Conservation (phyloP, 2,888 invertebrate genomes). For the Clunio marinus region DNA sequence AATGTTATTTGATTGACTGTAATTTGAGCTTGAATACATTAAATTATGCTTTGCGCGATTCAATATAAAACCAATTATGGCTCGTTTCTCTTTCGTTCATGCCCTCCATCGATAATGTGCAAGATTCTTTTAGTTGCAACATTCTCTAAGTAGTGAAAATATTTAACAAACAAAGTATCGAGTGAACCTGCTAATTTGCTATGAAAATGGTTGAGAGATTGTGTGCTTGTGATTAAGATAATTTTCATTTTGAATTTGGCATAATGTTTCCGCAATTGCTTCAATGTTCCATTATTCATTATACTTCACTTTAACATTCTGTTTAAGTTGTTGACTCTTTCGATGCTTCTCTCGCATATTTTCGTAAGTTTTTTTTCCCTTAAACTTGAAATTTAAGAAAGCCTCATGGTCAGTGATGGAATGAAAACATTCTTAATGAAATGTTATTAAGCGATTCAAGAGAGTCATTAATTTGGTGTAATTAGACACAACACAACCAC, state of each 20-base stretch:
- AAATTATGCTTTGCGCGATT: slow-evolving; percentile 39
- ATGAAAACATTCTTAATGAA: slow-evolving; percentile 31
- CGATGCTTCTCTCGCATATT: neutral
- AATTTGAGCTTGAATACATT: slow-evolving; percentile 38
- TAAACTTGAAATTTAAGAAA: neutral
- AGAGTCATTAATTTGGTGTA: slow-evolving; percentile 37
- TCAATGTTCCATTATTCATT: neutral
- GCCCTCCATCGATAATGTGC: slow-evolving; percentile 15
- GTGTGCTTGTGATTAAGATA: slow-evolving; percentile 35
- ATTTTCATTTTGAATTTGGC: slow-evolving; percentile 30
- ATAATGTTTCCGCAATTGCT: slow-evolving; percentile 16
- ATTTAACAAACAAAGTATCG: slow-evolving; percentile 38
- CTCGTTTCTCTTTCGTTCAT: slow-evolving; percentile 21
- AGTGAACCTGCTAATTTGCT: slow-evolving; percentile 38
- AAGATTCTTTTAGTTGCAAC: slow-evolving; percentile 15
- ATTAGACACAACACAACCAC: slow-evolving; percentile 34
- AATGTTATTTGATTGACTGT: slow-evolving; percentile 39
- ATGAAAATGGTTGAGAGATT: slow-evolving; percentile 37
- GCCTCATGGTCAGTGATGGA: neutral
- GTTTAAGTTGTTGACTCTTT: neutral
- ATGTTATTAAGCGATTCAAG: slow-evolving; percentile 33
- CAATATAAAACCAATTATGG: slow-evolving; percentile 39
- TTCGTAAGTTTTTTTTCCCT: neutral
- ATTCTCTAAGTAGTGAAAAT: slow-evolving; percentile 32
- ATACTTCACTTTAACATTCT: neutral